Evolutionary conservation across 2,113 vertebrate genomes (phyloP).

Genomic region (Mesocricetus auratus): DNA sequence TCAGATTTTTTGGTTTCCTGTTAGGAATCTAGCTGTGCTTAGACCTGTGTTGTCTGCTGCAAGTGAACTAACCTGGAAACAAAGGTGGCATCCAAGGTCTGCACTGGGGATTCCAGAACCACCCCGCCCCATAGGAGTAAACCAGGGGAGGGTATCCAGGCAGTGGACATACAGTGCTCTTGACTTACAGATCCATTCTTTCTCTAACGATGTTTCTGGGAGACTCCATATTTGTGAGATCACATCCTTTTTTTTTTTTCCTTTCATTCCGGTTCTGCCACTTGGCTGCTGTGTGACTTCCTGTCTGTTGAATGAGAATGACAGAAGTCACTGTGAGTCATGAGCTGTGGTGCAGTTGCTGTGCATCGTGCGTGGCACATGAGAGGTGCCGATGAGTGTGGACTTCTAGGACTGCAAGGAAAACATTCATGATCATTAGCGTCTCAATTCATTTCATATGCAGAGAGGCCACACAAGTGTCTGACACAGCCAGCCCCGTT

Average conservation of each 20-base stretch:
- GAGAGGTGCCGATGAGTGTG: neutral
- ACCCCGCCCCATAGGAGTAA: accelerated
- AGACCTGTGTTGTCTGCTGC: neutral
- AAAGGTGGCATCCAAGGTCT: no score
- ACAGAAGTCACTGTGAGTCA: neutral
- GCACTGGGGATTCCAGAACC: neutral
- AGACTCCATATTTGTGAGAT: neutral
- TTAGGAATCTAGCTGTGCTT: neutral
- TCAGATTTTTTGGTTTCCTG: neutral
- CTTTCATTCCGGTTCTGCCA: neutral
- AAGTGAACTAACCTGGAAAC: neutral
- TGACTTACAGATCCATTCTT: neutral
- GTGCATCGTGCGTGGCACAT: neutral
- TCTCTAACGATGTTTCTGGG: neutral
- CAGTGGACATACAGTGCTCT: neutral
- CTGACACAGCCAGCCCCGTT: neutral
- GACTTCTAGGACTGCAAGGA: neutral
- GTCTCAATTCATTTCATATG: neutral
- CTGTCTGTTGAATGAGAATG: neutral
- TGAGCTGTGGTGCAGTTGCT: neutral
- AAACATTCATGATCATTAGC: neutral
- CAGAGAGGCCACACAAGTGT: neutral
- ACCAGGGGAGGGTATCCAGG: no score
- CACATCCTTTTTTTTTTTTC: neutral
- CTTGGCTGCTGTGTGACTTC: neutral